These are phyloP conservation scores for Colaptes auratus DNA, from an alignment of 2,113 vertebrate genomes.

Conservation along the genomic window DNA sequence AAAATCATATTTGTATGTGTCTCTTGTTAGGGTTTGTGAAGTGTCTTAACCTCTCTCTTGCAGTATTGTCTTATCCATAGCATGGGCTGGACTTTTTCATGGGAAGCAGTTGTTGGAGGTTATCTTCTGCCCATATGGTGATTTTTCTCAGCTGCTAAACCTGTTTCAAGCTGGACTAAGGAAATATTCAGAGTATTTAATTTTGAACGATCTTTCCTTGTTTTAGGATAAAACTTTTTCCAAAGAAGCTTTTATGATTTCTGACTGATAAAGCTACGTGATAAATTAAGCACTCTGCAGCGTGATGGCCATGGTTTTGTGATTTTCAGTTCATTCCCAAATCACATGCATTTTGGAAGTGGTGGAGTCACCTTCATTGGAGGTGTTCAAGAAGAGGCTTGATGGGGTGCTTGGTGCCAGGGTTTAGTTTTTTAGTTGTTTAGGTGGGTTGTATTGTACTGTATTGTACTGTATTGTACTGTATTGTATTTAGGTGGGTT, in stretches of 20 bases:
- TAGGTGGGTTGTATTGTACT: too few species aligned
- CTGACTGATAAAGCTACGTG: neutral
- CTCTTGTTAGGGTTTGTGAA: neutral
- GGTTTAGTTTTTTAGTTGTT: too few species aligned
- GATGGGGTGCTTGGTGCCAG: too few species aligned
- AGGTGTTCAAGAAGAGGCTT: too few species aligned
- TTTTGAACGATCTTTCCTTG: neutral
- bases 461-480: too few species aligned
- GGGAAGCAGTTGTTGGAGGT: neutral
- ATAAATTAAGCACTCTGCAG: neutral
- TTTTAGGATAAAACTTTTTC: neutral
- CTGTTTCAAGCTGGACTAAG: neutral
- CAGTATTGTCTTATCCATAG: neutral
- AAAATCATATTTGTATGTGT: neutral
- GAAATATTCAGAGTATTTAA: fast-evolving
- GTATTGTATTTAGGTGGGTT: too few species aligned
- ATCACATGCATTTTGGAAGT: fast-evolving
- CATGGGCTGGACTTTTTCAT: neutral
- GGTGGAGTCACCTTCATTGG: too few species aligned
- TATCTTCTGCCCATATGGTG: neutral
- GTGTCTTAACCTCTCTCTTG: neutral
- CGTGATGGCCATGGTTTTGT: neutral
- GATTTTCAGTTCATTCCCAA: neutral
- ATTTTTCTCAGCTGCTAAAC: neutral
- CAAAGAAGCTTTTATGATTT: neutral